Evolutionary conservation across 1,140 invertebrate species (phyloP).

Genomic region (Homalodisca vitripennis): DNA sequence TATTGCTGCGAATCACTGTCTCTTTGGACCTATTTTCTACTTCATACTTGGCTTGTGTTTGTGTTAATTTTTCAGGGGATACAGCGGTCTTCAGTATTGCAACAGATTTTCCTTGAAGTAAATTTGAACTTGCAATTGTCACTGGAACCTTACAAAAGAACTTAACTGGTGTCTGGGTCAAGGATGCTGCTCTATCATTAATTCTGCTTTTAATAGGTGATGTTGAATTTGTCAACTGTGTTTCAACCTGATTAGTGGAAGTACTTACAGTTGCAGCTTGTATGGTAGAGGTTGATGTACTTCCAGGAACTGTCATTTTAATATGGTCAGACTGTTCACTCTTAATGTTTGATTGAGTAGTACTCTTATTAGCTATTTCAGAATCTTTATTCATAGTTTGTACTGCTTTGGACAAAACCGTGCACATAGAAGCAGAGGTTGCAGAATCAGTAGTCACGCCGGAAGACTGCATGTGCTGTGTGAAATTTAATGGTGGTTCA

Average conservation of each 20-base stretch:
- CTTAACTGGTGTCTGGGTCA: constrained; percentile 34
- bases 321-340: constrained; percentile 27
- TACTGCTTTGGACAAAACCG: constrained; percentile 31
- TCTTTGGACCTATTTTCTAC: constrained; percentile 45
- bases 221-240: not conserved
- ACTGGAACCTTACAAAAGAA: constrained; percentile 37
- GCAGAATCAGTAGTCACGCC: constrained; percentile 11
- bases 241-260: constrained; percentile 8
- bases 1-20: constrained; percentile 48
- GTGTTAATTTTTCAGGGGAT: constrained; percentile 17
- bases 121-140: constrained; percentile 27
- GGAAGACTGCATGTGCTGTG: constrained; percentile 29
- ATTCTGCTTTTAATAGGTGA: not conserved
- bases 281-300: constrained; percentile 6
- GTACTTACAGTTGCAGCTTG: constrained; percentile 17
- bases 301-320: constrained; percentile 25
- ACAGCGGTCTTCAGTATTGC: constrained; percentile 36
- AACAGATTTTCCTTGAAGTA: constrained; percentile 37
- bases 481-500: constrained; percentile 14
- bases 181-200: constrained; percentile 12
- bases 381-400: constrained; percentile 32
- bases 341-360: not conserved
- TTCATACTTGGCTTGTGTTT: constrained; percentile 30
- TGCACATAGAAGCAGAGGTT: constrained; percentile 20
- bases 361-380: constrained; percentile 28